Conservation (phyloP, 2,888 invertebrate genomes). For the Hedychridium roseum region DNA sequence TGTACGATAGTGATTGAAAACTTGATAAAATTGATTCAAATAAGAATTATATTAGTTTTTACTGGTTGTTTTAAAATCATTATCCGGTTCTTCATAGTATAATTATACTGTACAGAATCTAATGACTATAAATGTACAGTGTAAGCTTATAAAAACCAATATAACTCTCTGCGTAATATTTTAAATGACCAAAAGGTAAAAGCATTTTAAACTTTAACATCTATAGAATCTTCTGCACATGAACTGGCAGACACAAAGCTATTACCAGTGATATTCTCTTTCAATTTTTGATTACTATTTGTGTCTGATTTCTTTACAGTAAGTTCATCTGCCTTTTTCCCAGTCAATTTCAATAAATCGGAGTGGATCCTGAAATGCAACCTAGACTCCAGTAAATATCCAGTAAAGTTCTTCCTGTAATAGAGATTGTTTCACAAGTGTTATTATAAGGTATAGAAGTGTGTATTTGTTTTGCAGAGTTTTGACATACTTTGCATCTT, state of each 20-base stretch:
- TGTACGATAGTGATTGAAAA: no score
- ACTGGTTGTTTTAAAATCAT: no score
- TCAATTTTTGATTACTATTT: conserved; percentile 13
- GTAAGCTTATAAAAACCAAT: no score
- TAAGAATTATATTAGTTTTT: no score
- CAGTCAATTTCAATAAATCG: conserved; percentile 67
- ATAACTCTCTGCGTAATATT: neutral
- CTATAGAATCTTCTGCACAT: conserved; percentile 18
- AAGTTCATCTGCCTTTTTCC: conserved; percentile 44
- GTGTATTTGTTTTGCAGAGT: neutral
- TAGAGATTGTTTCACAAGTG: conserved; percentile 10
- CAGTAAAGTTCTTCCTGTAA: conserved; percentile 85
- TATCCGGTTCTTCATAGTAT: no score
- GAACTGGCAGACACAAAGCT: conserved; percentile 28
- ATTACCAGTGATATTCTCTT: conserved; percentile 26
- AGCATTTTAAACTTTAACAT: conserved; percentile 3
- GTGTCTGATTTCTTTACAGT: conserved; percentile 23
- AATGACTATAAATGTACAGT: no score
- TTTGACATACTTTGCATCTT: conserved; percentile 80
- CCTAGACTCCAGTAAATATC: conserved; percentile 87
- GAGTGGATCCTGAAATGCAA: conserved; percentile 91
- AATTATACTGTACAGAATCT: no score
- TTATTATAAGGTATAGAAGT: conserved; percentile 6
- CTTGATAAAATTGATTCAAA: no score
- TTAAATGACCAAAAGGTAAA: no score